Evolutionary conservation across 37 sponge, comb jelly and placozoan genomes (phyloP).

Genomic region (Chondrilla cf. caribensis): DNA sequence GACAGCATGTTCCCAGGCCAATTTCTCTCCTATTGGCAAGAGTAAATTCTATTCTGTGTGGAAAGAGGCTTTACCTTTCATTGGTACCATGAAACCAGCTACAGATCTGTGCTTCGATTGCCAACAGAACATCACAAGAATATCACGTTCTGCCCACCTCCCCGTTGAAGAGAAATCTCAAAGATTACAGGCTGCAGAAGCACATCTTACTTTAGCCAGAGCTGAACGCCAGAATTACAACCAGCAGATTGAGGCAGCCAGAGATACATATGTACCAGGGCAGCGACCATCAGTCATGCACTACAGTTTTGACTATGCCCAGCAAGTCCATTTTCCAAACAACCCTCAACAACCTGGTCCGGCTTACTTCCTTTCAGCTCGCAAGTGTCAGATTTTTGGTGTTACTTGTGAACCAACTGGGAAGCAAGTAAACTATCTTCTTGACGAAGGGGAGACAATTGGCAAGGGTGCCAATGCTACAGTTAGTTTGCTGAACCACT

Average conservation of each 20-base stretch:
- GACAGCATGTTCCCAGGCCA: not conserved
- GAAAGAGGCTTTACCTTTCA: not conserved
- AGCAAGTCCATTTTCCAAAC: constrained; percentile 14
- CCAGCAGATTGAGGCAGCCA: not conserved
- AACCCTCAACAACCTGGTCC: constrained; percentile 36
- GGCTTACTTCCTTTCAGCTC: constrained; percentile 10
- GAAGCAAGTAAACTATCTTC: constrained; percentile 25
- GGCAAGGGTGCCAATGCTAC: constrained; percentile 34
- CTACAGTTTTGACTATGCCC: constrained; percentile 32
- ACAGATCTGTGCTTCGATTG: constrained; percentile 27
- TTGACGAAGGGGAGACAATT: constrained; percentile 13
- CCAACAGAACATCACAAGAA: not conserved
- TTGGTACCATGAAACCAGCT: constrained; percentile 21
- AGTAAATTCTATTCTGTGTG: not conserved
- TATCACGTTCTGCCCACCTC: not conserved
- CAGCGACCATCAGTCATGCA: not conserved
- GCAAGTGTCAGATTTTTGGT: constrained; percentile 32
- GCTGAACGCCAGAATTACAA: not conserved
- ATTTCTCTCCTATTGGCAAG: no score
- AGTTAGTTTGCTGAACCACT: constrained; percentile 11
- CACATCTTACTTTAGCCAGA: not conserved
- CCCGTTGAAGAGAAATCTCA: constrained; percentile 12
- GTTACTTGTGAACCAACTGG: constrained; percentile 12
- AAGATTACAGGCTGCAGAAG: not conserved
- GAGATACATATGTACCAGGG: not conserved